A percentile compares a stretch with the other conserved stretches of the same genome.
phyloP scores from a whole-genome alignment of 2,888 invertebrate genomes.

The Ectemnius continuus region DNA sequence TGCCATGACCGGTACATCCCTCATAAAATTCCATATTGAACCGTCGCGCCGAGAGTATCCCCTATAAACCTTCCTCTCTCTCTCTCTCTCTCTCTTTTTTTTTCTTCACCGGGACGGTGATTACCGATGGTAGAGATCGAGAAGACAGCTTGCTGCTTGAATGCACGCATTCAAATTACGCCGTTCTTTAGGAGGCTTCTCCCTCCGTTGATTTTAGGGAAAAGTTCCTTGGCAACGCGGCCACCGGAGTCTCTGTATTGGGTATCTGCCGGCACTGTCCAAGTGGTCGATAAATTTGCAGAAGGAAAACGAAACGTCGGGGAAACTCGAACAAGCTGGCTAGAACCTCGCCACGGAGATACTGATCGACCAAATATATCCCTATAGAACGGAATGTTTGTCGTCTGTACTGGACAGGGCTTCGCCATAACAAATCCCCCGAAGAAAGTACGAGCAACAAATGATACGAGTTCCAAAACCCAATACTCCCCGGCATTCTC shows the following conservation, averaged over 20 bases:
- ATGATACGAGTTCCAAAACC: too few species aligned
- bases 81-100: too few species aligned
- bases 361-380: slow-evolving; percentile 43
- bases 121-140: background rate
- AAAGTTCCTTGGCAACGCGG: slow-evolving; percentile 25
- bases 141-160: background rate
- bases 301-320: slow-evolving; percentile 27
- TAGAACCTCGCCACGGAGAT: slow-evolving; percentile 24
- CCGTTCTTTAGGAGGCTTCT: slow-evolving; percentile 30
- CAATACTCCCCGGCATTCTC: too few species aligned
- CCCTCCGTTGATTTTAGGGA: slow-evolving; percentile 30
- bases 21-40: slow-evolving; percentile 3
- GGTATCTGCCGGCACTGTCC: slow-evolving; percentile 44
- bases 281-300: slow-evolving; percentile 53
- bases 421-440: slow-evolving; percentile 22
- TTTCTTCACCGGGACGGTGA: background rate
- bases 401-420: slow-evolving; percentile 42
- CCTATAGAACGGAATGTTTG: slow-evolving; percentile 42
- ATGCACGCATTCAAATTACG: slow-evolving; percentile 18
- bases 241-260: slow-evolving; percentile 31
- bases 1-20: background rate
- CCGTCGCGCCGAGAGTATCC: background rate
- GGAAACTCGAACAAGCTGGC: too few species aligned
- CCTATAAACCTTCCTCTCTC: too few species aligned
- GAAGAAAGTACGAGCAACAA: too few species aligned